Percentiles rank a stretch among this genome's conserved stretches.
Conservation (phyloP, 2,888 invertebrate species). For the Amphipyra tragopoginis region DNA sequence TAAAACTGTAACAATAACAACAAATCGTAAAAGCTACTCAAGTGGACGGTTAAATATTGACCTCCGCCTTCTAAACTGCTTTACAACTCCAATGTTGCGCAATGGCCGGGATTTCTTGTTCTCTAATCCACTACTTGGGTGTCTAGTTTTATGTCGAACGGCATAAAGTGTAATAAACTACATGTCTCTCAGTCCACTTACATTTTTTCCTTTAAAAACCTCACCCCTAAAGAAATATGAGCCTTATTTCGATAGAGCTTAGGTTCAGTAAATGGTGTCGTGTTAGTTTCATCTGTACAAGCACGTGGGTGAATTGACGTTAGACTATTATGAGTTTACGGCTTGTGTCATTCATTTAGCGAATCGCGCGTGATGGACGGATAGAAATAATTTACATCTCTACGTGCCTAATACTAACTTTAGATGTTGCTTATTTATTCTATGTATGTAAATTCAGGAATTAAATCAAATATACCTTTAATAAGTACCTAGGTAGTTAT, state of each 20-base stretch:
- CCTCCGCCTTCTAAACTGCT: slow-evolving; percentile 71
- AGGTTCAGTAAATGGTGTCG: slow-evolving; percentile 28
- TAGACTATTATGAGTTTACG: slow-evolving; percentile 80
- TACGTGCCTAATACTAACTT: slow-evolving; percentile 25
- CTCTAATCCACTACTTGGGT: slow-evolving; percentile 87
- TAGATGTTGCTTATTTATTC: slow-evolving; percentile 7
- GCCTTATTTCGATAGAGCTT: slow-evolving; percentile 61
- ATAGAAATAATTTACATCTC: slow-evolving; percentile 70
- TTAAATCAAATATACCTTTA: neutral
- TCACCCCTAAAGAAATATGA: slow-evolving; percentile 50
- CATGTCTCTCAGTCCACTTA: slow-evolving; percentile 67
- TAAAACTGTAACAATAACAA: slow-evolving; percentile 82
- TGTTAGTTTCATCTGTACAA: slow-evolving; percentile 30
- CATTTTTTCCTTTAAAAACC: slow-evolving; percentile 27
- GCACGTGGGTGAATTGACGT: slow-evolving; percentile 83
- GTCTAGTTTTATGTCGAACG: slow-evolving; percentile 84
- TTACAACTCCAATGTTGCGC: slow-evolving; percentile 69
- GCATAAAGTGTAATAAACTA: slow-evolving; percentile 83
- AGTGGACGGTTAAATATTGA: slow-evolving; percentile 79
- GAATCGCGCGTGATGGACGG: slow-evolving; percentile 77
- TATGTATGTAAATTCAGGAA: neutral
- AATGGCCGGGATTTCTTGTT: slow-evolving; percentile 75
- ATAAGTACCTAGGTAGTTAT: neutral
- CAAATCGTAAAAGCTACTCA: slow-evolving; percentile 82
- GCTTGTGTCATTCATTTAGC: slow-evolving; percentile 85